Evolutionary conservation across 1,140 invertebrate species (phyloP), one percentile per base, ranked within the genome.

Genomic region (Pseudomyrmex cubaensis): DNA sequence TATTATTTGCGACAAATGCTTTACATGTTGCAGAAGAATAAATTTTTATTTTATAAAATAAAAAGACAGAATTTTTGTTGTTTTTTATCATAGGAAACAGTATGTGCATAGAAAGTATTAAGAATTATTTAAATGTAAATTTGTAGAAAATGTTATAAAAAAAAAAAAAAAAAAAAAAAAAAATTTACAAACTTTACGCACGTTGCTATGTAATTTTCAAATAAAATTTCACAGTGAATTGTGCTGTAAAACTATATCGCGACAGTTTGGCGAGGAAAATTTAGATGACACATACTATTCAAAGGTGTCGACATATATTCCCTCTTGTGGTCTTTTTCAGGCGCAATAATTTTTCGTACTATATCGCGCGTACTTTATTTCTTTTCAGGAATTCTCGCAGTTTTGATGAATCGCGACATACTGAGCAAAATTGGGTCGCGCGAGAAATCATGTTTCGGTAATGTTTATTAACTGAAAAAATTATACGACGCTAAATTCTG

Each of bases 391-490:
- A 5, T 3, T 70, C 25, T 57, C 62, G 66, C 44, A 50, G 44
- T 59, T 44, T 76, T 62, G 72, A 84, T 84, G 48, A 54, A 83
- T 87, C 66, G 54, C 67, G 22, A 64, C 70, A n/a, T 72, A 52
- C 61, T 57, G 35, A 25, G 46, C 59, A 25, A 61, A 86, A 87
- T 76, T 86, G 78, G 64, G 85, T 87, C 85, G 50, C 48, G 17
- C 4, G 15, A 25, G 20, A 20, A 13, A 25, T 57, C 20, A 35
- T 25, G 69, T 77, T 20, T 67, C 46, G 46, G 66, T 46, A 57
- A 35, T 52, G 75, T 59, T 44, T 66, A 46, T 20, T 73, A 46
- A 62, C 20, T 63, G 12, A 15, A 46, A 75, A 50, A 62, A 70
- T 35, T 35, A 73, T 35, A 52, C 57, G 17, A 13, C 17, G 48